Conservation (phyloP, 1,140 invertebrate genomes). For the Brachionus angularis region DNA sequence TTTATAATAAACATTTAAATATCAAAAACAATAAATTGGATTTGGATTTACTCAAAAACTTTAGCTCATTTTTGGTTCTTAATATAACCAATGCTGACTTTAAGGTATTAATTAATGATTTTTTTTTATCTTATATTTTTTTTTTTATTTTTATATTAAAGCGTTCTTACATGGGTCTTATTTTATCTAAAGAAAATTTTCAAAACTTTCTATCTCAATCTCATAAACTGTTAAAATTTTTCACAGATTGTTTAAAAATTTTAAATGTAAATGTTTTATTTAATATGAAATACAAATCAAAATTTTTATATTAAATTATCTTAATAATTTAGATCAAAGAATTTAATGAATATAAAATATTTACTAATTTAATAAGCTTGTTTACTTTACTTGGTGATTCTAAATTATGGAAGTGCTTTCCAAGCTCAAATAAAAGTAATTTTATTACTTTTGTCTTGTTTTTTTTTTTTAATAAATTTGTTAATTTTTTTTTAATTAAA, state of each 20-base stretch:
- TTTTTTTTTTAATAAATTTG: background rate
- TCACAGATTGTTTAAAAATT: background rate
- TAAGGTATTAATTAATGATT: background rate
- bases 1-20: no score
- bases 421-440: conserved; percentile 5
- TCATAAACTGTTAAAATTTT: conserved; percentile 1
- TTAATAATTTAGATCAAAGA: conserved; percentile 11
- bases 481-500: no score
- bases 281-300: no score
- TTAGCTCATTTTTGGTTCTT: no score
- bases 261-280: conserved; percentile 20
- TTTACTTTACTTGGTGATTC: background rate
- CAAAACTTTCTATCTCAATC: conserved; percentile 9
- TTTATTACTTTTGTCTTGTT: background rate
- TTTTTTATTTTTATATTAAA: no score
- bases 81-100: conserved; percentile 11
- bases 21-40: no score
- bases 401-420: conserved; percentile 26
- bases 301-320: background rate
- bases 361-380: background rate
- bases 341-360: background rate
- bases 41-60: no score
- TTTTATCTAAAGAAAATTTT: conserved; percentile 28
- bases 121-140: background rate
- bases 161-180: conserved; percentile 9